Conservation (phyloP, 1,140 invertebrate species). For the Heterodera schachtii region DNA sequence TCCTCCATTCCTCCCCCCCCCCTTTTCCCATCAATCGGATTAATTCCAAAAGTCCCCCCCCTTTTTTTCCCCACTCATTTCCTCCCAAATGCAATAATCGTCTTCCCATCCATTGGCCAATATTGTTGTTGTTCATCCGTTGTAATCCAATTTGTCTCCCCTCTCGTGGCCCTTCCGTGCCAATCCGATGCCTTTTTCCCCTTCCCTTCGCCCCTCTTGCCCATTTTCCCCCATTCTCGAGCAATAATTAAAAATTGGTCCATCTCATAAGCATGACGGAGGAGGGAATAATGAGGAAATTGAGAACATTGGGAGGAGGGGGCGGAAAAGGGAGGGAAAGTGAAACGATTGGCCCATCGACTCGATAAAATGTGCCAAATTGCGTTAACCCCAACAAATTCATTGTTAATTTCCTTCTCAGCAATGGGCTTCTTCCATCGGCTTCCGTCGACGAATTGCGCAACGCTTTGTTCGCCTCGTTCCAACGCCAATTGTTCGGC, state of each 20-base stretch:
- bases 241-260: constrained; percentile 14
- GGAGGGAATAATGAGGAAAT: not conserved
- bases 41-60: constrained; percentile 5
- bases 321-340: not conserved
- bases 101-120: not conserved
- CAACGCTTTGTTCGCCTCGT: constrained; percentile 14
- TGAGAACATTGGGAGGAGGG: not conserved
- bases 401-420: not conserved
- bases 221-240: not conserved
- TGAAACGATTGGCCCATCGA: not conserved
- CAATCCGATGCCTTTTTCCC: not conserved
- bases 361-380: not conserved
- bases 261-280: not conserved
- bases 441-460: constrained; percentile 1
- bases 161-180: not conserved
- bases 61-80: not conserved
- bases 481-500: constrained; percentile 34
- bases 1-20: not conserved
- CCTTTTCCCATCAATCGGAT: not conserved
- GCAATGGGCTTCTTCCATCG: not conserved
- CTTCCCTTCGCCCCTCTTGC: not conserved
- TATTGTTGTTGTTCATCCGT: constrained; percentile 11
- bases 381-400: not conserved
- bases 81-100: constrained; percentile 16
- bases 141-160: not conserved